Evolutionary conservation across 2,113 vertebrate genomes (phyloP), one percentile per base, ranked within the genome.

Genomic region (Aramus guarauna): DNA sequence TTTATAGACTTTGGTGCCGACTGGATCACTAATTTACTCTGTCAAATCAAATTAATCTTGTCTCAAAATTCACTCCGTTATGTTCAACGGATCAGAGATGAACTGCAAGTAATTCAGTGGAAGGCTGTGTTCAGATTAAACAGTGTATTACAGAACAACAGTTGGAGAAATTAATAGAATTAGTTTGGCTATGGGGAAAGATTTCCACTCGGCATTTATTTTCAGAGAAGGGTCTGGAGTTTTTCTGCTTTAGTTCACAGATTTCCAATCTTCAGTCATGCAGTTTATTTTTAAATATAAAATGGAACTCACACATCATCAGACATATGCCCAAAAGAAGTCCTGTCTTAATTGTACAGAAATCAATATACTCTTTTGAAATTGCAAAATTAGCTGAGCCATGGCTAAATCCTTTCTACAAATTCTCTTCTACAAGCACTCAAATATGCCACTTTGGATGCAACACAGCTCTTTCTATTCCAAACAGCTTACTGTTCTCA

Each of bases 1-100:
- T 63, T 96, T 63, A 91, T 74, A 66, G 22, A 39, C 43, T 58
- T 63, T 45, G 27, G 36, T 86, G 56, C 47, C 9, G 43, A 72
- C n/a, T 52, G 72, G 69, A 67, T 59, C 80, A 59, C 55, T 96
- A 87, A 89, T 96, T 94, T 85, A 74, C 58, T 53, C 73, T 82
- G 63, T 88, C 96, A 92, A 91, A 91, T 91, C 88, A 69, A 68
- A 80, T 95, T 96, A 92, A 81, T 91, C 78, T 85, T 43, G 19
- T 59, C 77, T 92, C 88, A 72, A 85, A 68, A 78, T 48, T 84
- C 52, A 64, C 36, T 89, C 85, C 1, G 2, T 47, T 96, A 63
- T 12, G 22, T 87, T 83, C 74, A 90, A 29, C 13, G 48, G 60
- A 87, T 95, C 73, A 91, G 69, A 89, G 77, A 47, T 53, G 39